Evolutionary conservation across 2,888 invertebrate species (phyloP).

Genomic region (Latheticus oryzae): DNA sequence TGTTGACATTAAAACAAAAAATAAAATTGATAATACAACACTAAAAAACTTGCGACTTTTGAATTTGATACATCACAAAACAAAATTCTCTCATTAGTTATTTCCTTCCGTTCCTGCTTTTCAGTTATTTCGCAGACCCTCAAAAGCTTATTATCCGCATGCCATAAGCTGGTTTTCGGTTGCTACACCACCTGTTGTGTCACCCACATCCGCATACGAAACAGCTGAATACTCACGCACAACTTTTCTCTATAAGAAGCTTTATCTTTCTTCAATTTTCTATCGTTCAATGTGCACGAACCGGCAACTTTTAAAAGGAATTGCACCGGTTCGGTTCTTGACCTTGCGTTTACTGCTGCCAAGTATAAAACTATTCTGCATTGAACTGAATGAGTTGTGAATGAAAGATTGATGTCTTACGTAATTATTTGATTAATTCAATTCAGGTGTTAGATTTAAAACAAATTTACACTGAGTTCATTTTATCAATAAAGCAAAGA

Average conservation of each 20-base stretch:
- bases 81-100: neutral
- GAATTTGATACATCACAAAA: no score
- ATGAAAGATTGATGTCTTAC: no score
- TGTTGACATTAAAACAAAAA: no score
- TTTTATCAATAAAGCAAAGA: no score
- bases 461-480: no score
- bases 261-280: neutral
- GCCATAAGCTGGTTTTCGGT: no score
- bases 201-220: constrained; percentile 6
- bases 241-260: no score
- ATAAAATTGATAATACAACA: no score
- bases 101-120: neutral
- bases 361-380: constrained; percentile 2
- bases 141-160: constrained; percentile 6
- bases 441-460: no score
- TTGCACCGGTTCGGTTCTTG: constrained; percentile 15
- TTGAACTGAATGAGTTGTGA: constrained; percentile 3
- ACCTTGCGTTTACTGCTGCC: constrained; percentile 3
- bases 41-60: no score
- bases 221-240: neutral
- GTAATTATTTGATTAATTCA: no score
- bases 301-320: constrained; percentile 8
- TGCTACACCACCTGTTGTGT: constrained; percentile 10
- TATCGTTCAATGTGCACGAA: constrained; percentile 1
- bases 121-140: neutral